These are phyloP conservation scores for Eutolmus rufibarbis DNA, from an alignment of 2,888 invertebrate species.

Conservation along the genomic window DNA sequence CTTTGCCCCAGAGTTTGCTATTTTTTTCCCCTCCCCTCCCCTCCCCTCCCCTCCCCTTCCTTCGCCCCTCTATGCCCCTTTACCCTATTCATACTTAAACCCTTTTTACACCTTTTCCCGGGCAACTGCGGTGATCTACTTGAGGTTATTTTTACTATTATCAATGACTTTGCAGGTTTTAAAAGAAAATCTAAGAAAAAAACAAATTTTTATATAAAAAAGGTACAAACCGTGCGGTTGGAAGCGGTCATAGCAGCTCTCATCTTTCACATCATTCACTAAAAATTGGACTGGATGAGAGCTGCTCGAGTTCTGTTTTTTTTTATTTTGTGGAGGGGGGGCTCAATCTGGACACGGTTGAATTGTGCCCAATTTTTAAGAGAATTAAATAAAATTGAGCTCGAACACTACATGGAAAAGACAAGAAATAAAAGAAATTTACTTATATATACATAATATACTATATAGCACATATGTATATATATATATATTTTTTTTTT, in stretches of 20 bases:
- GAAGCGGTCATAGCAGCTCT: not conserved
- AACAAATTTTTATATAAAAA: not conserved
- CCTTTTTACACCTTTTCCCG: not conserved
- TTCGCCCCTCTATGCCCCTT: no score
- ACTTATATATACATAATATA: not conserved
- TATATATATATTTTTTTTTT: not conserved
- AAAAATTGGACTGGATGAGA: not conserved
- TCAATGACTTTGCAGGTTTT: not conserved
- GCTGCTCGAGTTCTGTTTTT: no score
- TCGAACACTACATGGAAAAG: not conserved
- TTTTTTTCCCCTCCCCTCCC: not conserved
- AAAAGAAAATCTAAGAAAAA: not conserved
- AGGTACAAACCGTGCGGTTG: not conserved
- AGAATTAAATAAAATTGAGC: not conserved
- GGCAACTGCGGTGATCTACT: not conserved
- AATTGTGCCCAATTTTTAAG: not conserved
- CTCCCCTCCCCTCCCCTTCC: not conserved
- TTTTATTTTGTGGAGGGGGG: not conserved
- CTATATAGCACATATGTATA: not conserved
- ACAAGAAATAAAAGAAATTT: not conserved
- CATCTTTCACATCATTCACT: not conserved
- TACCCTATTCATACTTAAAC: not conserved
- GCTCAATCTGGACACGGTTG: not conserved
- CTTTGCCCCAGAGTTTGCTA: not conserved
- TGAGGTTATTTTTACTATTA: not conserved